Evolutionary conservation across 2,888 invertebrate genomes (phyloP).

Genomic region (Leptinotarsa tumamoca): DNA sequence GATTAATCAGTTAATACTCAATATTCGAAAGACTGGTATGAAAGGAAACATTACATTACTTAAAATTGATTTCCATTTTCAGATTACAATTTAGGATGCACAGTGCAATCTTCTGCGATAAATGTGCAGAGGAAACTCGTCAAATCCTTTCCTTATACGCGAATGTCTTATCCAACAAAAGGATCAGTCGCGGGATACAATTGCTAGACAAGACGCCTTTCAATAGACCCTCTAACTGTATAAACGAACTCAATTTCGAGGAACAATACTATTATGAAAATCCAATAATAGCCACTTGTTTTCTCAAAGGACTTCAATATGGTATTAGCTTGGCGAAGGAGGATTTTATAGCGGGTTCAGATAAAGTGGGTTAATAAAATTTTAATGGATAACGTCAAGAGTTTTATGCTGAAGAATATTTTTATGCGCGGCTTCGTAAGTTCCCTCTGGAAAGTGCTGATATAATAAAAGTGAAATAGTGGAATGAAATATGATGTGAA

Average conservation of each 20-base stretch:
- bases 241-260: slow-evolving; percentile 18
- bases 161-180: slow-evolving; percentile 7
- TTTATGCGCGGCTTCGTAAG: neutral
- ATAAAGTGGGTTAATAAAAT: slow-evolving; percentile 11
- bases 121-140: neutral
- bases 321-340: neutral
- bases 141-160: neutral
- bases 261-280: slow-evolving; percentile 3
- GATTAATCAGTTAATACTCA: too few relatives aligned
- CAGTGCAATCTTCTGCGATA: too few relatives aligned
- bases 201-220: slow-evolving; percentile 3
- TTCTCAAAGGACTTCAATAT: neutral
- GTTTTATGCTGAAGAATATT: slow-evolving; percentile 10
- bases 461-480: slow-evolving; percentile 16
- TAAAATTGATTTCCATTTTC: too few relatives aligned
- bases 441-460: slow-evolving; percentile 14
- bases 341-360: slow-evolving; percentile 12
- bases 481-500: slow-evolving; percentile 4
- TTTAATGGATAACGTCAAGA: slow-evolving; percentile 12
- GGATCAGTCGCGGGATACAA: neutral
- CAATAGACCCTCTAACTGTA: slow-evolving; percentile 1
- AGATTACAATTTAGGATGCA: too few relatives aligned
- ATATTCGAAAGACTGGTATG: too few relatives aligned
- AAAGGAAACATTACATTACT: too few relatives aligned
- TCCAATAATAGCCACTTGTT: slow-evolving; percentile 13